A percentile compares a stretch with the other conserved stretches of the same genome.
phyloP scores from a whole-genome alignment of 2,113 vertebrate species.

The Psilopsiagon aymara region DNA sequence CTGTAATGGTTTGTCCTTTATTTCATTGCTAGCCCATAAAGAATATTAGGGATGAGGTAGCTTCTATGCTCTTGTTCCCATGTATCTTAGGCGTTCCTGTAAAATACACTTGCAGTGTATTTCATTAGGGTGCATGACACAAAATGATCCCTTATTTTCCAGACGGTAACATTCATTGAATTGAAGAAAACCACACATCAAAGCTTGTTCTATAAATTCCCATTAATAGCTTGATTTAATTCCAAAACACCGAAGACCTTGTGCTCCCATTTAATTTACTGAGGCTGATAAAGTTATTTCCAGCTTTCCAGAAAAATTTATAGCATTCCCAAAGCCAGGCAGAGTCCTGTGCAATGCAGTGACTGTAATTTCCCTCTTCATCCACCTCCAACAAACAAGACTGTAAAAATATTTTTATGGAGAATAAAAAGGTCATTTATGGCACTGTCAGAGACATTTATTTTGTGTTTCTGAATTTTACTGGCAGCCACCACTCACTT shows the following conservation, averaged over 20 bases:
- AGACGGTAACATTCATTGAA: not conserved
- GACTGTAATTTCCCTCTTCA: not conserved
- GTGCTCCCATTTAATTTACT: not conserved
- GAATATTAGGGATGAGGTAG: not conserved
- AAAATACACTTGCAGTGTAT: not conserved
- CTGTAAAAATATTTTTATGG: not conserved
- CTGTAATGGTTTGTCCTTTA: not conserved
- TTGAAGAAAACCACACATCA: not conserved
- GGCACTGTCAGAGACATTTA: not conserved
- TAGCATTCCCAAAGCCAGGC: not conserved
- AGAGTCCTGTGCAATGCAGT: not conserved
- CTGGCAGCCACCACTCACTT: not conserved
- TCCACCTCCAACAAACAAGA: not conserved
- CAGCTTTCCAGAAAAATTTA: not conserved
- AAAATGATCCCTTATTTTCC: not conserved
- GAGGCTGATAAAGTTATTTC: not conserved
- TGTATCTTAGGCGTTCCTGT: not conserved
- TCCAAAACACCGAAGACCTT: not conserved
- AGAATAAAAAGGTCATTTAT: constrained; percentile 6
- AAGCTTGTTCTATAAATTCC: not conserved
- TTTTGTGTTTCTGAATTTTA: not conserved
- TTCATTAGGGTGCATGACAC: not conserved
- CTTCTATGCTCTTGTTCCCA: not conserved
- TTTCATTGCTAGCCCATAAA: not conserved
- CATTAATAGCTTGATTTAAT: not conserved